Evolutionary conservation across 1,140 invertebrate species (phyloP), one percentile per base, ranked within the genome.

Genomic region (Latrodectus geometricus): DNA sequence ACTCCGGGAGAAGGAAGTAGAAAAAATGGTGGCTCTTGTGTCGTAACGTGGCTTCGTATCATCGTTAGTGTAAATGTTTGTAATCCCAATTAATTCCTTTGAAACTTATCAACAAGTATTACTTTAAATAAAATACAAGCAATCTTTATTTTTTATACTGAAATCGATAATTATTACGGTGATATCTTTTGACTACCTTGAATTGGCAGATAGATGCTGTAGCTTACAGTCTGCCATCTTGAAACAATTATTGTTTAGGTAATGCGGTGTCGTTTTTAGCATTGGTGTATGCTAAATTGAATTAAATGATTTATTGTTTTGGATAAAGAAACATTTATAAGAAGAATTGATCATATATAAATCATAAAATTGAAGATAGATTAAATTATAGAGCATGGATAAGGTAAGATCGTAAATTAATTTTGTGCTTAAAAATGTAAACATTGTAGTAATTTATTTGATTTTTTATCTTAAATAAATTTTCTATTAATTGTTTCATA

Each of bases 1-100:
- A 17, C 23, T 52, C n/a, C n/a, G n/a, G 35, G 70, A 73, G 73
- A 76, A 83, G 61, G 72, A 76, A 61, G 48, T 56, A 48, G 23
- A 66, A 52, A 84, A 84, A 84, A 76, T 75, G 82, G 72, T 75
- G 72, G 61, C 17, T 48, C 50, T 8, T 81, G 17, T 23, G 12
- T 52, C 65, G 82, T 76, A 84, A 84, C 82, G 82, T 84, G 82
- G 82, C 82, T 76, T 49, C 21, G 49, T 69, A 35, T 72, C 50
- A 17, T n/a, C 21, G 35, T 3, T 35, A 35, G 35, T 35, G 35
- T 35, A 35, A 1, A 35, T 35, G 35, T 1, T 35, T 35, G 35
- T 35, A 35, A 35, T 35, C 35, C 35, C 5, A 35, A 35, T 3
- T 35, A 35, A 35, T 35, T 35, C 2, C 35, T 35, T 73, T 73